These are phyloP conservation scores for Plectrocnemia conspersa DNA, from an alignment of 1,140 invertebrate species.

Conservation along the genomic window DNA sequence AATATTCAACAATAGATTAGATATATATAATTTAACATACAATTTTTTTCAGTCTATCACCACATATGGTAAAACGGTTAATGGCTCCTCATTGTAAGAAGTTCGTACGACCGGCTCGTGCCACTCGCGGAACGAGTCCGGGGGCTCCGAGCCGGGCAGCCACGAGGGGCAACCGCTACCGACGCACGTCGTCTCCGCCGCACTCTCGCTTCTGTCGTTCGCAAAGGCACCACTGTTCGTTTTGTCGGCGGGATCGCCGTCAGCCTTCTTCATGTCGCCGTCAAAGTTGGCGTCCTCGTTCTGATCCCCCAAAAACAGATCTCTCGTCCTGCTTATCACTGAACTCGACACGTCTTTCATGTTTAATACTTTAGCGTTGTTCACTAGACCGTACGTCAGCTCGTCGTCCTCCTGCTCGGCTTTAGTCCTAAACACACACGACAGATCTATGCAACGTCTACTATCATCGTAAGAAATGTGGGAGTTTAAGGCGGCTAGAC, in stretches of 20 bases:
- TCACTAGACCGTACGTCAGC: conserved; percentile 21
- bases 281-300: conserved; percentile 19
- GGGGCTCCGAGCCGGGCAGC: conserved; percentile 23
- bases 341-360: conserved; percentile 15
- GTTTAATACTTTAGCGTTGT: conserved; percentile 16
- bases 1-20: conserved; percentile 21
- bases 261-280: conserved; percentile 15
- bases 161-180: conserved; percentile 38
- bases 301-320: conserved; percentile 7
- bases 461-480: conserved; percentile 17
- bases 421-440: conserved; percentile 33
- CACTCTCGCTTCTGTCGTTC: conserved; percentile 11
- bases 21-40: conserved; percentile 15
- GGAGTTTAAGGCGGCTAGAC: conserved; percentile 31
- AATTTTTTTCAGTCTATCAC: conserved; percentile 70
- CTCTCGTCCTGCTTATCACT: conserved; percentile 16
- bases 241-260: neutral
- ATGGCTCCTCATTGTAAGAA: conserved; percentile 63
- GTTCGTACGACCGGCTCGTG: conserved; percentile 68
- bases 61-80: conserved; percentile 87
- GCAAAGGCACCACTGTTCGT: conserved; percentile 20
- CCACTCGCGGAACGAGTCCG: conserved; percentile 68
- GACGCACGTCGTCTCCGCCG: conserved; percentile 33
- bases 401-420: conserved; percentile 9
- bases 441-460: conserved; percentile 29